Conservation (phyloP, 1,140 invertebrate species). For the Drosophila subpulchrella region DNA sequence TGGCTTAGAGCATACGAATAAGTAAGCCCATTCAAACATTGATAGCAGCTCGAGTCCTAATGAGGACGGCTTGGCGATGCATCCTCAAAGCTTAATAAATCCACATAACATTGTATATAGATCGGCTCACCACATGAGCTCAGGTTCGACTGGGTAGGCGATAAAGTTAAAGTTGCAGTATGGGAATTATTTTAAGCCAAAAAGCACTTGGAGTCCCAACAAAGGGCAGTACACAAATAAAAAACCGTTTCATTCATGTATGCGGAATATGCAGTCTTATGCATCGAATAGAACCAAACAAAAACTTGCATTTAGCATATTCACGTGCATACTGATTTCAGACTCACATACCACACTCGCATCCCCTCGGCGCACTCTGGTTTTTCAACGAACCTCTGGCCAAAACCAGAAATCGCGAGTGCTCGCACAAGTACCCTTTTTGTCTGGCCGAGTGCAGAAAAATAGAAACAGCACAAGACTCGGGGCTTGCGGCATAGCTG, state of each 20-base stretch:
- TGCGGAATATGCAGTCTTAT: neutral
- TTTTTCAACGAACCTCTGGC: neutral
- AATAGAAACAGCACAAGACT: constrained; percentile 7
- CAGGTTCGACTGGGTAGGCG: too few species aligned
- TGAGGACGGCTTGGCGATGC: too few species aligned
- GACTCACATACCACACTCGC: neutral
- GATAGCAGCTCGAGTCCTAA: neutral
- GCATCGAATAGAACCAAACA: neutral
- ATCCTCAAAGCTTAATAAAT: too few species aligned
- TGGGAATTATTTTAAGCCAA: neutral
- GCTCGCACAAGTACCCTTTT: constrained; percentile 4
- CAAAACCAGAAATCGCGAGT: constrained; percentile 1
- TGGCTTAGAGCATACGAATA: constrained; percentile 1
- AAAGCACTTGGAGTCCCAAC: neutral
- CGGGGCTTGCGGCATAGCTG: neutral
- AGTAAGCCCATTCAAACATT: constrained; percentile 36
- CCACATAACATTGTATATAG: too few species aligned
- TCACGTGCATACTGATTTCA: neutral
- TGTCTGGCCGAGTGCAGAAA: neutral
- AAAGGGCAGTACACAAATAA: neutral
- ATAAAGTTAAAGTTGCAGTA: too few species aligned
- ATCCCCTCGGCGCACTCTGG: neutral
- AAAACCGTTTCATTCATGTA: neutral
- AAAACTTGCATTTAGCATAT: constrained; percentile 2
- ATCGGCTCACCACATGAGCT: too few species aligned